Percentiles rank a stretch among this genome's conserved stretches.
Evolutionary conservation across 1,140 invertebrate species (phyloP).

Genomic region (Drosophila lowei): DNA sequence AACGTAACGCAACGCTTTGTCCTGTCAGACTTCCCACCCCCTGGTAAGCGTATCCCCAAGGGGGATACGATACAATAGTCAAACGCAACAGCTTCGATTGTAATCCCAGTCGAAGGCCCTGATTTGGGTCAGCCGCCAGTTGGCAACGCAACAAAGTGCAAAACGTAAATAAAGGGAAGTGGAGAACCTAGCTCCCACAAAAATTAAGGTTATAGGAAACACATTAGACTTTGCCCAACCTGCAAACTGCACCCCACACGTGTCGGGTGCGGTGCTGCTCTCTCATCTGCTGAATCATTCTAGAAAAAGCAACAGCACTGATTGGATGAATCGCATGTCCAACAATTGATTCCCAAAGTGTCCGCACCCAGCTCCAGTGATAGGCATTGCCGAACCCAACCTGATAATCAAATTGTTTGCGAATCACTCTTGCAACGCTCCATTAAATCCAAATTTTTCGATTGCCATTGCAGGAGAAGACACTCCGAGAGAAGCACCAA

Average conservation of each 20-base stretch:
- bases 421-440: conserved; percentile 66
- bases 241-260: conserved; percentile 22
- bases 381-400: conserved; percentile 6
- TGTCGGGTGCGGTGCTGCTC: conserved; percentile 11
- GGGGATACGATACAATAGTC: conserved; percentile 6
- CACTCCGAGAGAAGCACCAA: background rate
- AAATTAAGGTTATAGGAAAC: background rate
- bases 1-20: conserved; percentile 41
- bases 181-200: background rate
- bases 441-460: conserved; percentile 69
- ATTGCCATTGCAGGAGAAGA: conserved; percentile 46
- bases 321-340: conserved; percentile 64
- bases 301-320: conserved; percentile 26
- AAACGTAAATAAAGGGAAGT: background rate
- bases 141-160: conserved; percentile 13
- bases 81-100: conserved; percentile 49
- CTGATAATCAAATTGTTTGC: conserved; percentile 68
- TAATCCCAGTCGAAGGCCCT: conserved; percentile 41
- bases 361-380: conserved; percentile 26
- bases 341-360: conserved; percentile 54
- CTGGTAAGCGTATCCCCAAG: no score
- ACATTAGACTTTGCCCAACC: conserved; percentile 8
- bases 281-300: conserved; percentile 60
- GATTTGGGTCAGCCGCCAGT: conserved; percentile 37
- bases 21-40: conserved; percentile 31